Conservation (phyloP, 2,888 invertebrate genomes). For the Oscheius sp. region DNA sequence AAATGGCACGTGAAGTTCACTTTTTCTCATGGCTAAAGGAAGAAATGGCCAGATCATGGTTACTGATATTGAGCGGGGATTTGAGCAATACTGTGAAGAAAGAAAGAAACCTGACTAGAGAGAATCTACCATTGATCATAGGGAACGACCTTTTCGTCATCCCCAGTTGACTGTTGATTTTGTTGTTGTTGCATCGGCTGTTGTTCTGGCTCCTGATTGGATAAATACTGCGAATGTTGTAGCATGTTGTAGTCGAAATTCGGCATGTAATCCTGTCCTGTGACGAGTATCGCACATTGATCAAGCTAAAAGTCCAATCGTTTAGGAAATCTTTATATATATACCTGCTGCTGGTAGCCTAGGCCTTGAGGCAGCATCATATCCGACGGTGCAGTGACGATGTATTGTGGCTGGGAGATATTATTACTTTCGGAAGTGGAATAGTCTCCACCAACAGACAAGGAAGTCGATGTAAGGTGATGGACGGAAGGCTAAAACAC, state of each 20-base stretch:
- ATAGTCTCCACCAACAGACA: constrained; percentile 41
- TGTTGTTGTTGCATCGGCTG: constrained; percentile 28
- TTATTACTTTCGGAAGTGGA: constrained; percentile 30
- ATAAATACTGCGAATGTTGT: constrained; percentile 38
- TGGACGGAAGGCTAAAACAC: constrained; percentile 56
- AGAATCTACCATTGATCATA: constrained; percentile 49
- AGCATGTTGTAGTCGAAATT: constrained; percentile 55
- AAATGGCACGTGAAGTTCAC: constrained; percentile 2
- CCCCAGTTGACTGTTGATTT: constrained; percentile 2
- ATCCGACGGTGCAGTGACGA: constrained; percentile 48
- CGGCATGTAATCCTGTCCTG: constrained; percentile 53
- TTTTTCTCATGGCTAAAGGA: not conserved
- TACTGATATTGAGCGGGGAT: constrained; percentile 13
- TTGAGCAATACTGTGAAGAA: not conserved
- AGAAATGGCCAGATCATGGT: constrained; percentile 13
- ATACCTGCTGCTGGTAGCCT: constrained; percentile 38
- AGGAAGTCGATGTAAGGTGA: constrained; percentile 49
- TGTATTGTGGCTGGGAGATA: constrained; percentile 50
- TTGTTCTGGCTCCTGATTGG: constrained; percentile 17
- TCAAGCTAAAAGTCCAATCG: constrained; percentile 42
- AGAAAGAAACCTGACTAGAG: not conserved
- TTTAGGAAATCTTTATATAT: not conserved
- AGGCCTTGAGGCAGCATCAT: constrained; percentile 47
- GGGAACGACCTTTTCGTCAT: constrained; percentile 49
- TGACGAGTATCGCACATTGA: constrained; percentile 45